phyloP scores from a whole-genome alignment of 2,113 vertebrate genomes.

The Solenodon paradoxus region DNA sequence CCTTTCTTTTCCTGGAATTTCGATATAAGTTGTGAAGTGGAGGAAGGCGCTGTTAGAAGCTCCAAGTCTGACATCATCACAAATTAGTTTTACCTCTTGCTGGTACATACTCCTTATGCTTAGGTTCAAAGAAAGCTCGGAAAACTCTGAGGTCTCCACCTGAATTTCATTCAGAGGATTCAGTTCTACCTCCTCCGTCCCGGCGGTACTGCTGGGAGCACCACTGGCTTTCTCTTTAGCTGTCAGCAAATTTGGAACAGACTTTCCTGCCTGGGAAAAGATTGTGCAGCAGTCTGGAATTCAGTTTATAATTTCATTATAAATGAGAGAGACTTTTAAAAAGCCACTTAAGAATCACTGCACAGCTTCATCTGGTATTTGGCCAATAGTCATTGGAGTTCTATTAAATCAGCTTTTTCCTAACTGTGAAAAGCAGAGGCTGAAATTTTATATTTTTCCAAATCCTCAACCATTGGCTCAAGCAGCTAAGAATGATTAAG shows the following conservation, averaged over 20 bases:
- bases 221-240: neutral
- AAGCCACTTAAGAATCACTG: conserved; percentile 28
- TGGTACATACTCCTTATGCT: neutral
- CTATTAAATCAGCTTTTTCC: neutral
- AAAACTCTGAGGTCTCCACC: neutral
- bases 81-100: neutral
- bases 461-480: neutral
- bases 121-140: neutral
- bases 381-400: neutral
- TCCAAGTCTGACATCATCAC: neutral
- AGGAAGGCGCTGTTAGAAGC: neutral
- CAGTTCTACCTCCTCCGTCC: neutral
- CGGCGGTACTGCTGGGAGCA: neutral
- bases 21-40: neutral
- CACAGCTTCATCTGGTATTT: conserved; percentile 16
- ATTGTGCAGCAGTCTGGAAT: conserved; percentile 10
- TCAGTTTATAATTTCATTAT: conserved; percentile 46
- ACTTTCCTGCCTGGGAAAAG: conserved; percentile 16
- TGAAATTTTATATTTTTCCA: conserved; percentile 27
- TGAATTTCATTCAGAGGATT: neutral
- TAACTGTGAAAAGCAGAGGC: neutral
- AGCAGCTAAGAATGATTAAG: neutral
- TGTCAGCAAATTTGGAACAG: neutral
- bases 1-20: conserved; percentile 28
- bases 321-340: conserved; percentile 38